Evolutionary conservation across 1,140 invertebrate genomes (phyloP).

Genomic region (Leptopilina boulardi): DNA sequence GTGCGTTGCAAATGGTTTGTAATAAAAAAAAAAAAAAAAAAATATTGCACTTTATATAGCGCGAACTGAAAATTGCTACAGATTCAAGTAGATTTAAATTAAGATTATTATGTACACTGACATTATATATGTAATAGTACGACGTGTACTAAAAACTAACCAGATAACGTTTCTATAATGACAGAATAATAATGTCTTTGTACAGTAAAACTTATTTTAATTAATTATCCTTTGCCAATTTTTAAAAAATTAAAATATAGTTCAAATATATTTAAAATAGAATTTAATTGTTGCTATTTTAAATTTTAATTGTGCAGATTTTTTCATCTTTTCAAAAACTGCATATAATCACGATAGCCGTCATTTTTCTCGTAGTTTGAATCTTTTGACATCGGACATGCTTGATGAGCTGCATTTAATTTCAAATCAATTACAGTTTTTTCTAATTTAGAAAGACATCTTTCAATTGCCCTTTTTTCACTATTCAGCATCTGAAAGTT

Average conservation of each 20-base stretch:
- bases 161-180: slow-evolving; percentile 56
- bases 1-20: slow-evolving; percentile 19
- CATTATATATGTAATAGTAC: slow-evolving; percentile 48
- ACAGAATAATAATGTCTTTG: slow-evolving; percentile 54
- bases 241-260: too few relatives aligned
- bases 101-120: slow-evolving; percentile 21
- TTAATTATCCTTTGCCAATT: slow-evolving; percentile 25
- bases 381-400: slow-evolving; percentile 54
- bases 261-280: neutral
- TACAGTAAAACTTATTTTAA: slow-evolving; percentile 42
- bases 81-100: slow-evolving; percentile 28
- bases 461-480: slow-evolving; percentile 64
- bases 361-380: slow-evolving; percentile 52
- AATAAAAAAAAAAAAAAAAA: too few relatives aligned
- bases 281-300: slow-evolving; percentile 25
- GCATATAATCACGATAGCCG: slow-evolving; percentile 60
- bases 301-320: too few relatives aligned
- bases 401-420: slow-evolving; percentile 58
- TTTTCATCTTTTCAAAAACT: slow-evolving; percentile 44
- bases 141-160: slow-evolving; percentile 48
- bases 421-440: slow-evolving; percentile 56
- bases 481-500: slow-evolving; percentile 61
- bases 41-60: slow-evolving; percentile 22
- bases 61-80: slow-evolving; percentile 28
- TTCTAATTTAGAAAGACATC: slow-evolving; percentile 62